A percentile compares a stretch with the other conserved stretches of the same genome.
Conservation (phyloP, 2,113 vertebrate genomes). For the Circaetus gallicus region DNA sequence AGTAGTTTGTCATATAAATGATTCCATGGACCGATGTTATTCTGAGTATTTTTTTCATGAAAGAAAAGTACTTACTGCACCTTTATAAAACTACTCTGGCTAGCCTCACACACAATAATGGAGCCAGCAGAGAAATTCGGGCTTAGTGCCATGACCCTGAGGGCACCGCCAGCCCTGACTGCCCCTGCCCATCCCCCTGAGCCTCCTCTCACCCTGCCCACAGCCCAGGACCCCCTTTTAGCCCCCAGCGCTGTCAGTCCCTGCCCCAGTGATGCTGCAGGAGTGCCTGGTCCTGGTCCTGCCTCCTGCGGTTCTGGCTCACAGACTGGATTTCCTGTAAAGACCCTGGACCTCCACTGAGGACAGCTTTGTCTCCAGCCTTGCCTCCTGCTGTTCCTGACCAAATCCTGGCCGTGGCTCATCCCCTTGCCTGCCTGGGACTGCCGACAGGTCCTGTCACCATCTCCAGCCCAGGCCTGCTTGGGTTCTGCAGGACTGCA, state of each 20-base stretch:
- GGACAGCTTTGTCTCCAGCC: not conserved
- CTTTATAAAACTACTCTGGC: not conserved
- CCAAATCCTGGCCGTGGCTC: not conserved
- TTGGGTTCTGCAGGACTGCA: not conserved
- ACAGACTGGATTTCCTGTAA: not conserved
- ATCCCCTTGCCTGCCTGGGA: not conserved
- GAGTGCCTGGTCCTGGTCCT: not conserved
- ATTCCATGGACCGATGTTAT: not conserved
- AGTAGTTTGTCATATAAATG: not conserved
- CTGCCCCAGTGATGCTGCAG: not conserved
- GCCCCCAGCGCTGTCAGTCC: rapidly evolving
- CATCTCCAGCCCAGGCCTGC: not conserved
- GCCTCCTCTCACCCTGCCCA: not conserved
- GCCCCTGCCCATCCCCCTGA: not conserved
- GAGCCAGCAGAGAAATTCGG: not conserved
- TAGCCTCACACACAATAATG: not conserved
- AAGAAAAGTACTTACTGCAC: not conserved
- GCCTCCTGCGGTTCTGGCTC: not conserved
- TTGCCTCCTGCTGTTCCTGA: not conserved
- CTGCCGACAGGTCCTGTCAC: not conserved
- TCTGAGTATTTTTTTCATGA: not conserved
- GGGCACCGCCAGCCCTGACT: not conserved
- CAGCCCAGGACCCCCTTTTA: not conserved
- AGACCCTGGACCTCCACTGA: not conserved
- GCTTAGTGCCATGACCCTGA: not conserved